A percentile compares a stretch with the other conserved stretches of the same genome.
These are phyloP conservation scores for Apamea epomidion DNA, from an alignment of 2,888 invertebrate genomes.

Conservation along the genomic window DNA sequence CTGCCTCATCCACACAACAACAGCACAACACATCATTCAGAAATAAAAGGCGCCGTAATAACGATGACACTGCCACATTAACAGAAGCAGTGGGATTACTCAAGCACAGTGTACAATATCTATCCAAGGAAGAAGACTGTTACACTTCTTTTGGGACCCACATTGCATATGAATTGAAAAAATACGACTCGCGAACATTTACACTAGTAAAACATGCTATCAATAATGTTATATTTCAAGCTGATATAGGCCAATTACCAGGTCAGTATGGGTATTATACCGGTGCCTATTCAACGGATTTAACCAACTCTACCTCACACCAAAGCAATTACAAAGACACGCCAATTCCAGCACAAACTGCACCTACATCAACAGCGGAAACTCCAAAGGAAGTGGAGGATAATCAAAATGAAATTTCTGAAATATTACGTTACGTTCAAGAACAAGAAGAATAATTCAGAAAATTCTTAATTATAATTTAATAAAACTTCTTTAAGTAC, in stretches of 20 bases:
- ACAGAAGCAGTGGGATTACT: slow-evolving; percentile 58
- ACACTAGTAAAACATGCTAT: slow-evolving; percentile 52
- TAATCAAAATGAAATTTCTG: slow-evolving; percentile 51
- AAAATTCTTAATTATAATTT: slow-evolving; percentile 2
- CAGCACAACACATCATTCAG: slow-evolving; percentile 52
- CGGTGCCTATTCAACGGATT: slow-evolving; percentile 49
- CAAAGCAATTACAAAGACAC: slow-evolving; percentile 28
- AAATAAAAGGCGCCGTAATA: slow-evolving; percentile 48
- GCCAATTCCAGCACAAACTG: slow-evolving; percentile 13
- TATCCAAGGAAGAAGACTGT: slow-evolving; percentile 57
- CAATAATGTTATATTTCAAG: slow-evolving; percentile 57
- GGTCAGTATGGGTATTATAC: slow-evolving; percentile 51
- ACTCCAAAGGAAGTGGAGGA: slow-evolving; percentile 48
- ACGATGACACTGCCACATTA: slow-evolving; percentile 54
- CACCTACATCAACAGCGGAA: slow-evolving; percentile 15
- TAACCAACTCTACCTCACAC: slow-evolving; percentile 55
- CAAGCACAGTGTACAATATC: slow-evolving; percentile 60
- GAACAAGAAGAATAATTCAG: slow-evolving; percentile 48
- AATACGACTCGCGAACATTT: slow-evolving; percentile 52
- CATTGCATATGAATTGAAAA: slow-evolving; percentile 56
- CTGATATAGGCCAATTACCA: slow-evolving; percentile 55
- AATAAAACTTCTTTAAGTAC: slow-evolving; percentile 8
- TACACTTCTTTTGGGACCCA: slow-evolving; percentile 58
- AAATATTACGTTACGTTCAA: slow-evolving; percentile 55
- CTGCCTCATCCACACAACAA: slow-evolving; percentile 54